Conservation (phyloP, 1,140 invertebrate species). For the Arctopsyche grandis region DNA sequence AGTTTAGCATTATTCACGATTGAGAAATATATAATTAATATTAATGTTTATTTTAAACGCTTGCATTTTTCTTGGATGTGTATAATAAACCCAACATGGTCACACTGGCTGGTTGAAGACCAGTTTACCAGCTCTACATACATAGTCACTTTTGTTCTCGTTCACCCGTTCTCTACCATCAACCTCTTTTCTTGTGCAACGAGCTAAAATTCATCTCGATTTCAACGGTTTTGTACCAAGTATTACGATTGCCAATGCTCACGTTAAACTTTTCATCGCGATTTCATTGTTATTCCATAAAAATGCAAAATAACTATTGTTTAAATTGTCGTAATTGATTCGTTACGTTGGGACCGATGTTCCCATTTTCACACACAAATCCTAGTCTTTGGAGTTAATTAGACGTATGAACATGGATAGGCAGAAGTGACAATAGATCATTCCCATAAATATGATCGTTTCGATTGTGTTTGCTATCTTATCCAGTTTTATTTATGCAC, state of each 20-base stretch:
- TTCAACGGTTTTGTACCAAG: background rate
- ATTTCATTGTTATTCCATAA: too few species aligned
- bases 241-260: background rate
- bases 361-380: slow-evolving; percentile 15
- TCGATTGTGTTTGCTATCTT: too few species aligned
- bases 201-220: slow-evolving; percentile 12
- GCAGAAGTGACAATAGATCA: too few species aligned
- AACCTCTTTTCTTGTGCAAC: slow-evolving; percentile 26
- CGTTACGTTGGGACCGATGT: background rate
- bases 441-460: too few species aligned
- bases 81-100: slow-evolving; percentile 15
- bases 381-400: background rate
- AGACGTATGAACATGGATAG: too few species aligned
- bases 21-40: background rate
- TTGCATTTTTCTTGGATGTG: background rate
- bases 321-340: slow-evolving; percentile 11
- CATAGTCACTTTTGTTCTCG: slow-evolving; percentile 43
- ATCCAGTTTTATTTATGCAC: too few species aligned
- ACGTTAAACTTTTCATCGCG: too few species aligned
- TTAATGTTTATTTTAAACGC: background rate
- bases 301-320: background rate
- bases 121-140: slow-evolving; percentile 5
- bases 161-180: slow-evolving; percentile 22
- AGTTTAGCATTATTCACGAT: too few species aligned
- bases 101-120: slow-evolving; percentile 5